Percentiles rank a stretch among this genome's conserved stretches.
These are phyloP conservation scores for Agrochola lota DNA, from an alignment of 2,888 invertebrate genomes.

Conservation along the genomic window DNA sequence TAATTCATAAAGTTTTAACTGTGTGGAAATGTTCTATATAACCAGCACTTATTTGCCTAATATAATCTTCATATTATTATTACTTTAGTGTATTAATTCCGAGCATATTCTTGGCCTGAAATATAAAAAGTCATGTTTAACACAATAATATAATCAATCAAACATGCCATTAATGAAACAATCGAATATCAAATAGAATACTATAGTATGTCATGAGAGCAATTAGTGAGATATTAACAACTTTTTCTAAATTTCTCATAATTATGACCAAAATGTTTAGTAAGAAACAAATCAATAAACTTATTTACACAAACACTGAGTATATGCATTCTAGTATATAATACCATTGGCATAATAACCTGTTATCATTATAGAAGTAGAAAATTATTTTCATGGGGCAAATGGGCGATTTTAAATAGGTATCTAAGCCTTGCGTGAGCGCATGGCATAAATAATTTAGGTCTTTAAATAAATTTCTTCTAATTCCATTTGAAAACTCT, in stretches of 20 bases:
- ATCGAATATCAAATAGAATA: slow-evolving; percentile 16
- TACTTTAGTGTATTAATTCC: slow-evolving; percentile 86
- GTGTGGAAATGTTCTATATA: slow-evolving; percentile 55
- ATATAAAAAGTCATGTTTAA: slow-evolving; percentile 63
- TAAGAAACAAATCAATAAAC: slow-evolving; percentile 54
- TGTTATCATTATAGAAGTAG: background rate
- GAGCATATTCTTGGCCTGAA: slow-evolving; percentile 87
- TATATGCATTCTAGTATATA: slow-evolving; percentile 21
- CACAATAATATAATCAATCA: slow-evolving; percentile 26
- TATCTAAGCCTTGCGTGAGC: background rate
- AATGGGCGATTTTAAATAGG: background rate
- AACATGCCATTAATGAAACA: slow-evolving; percentile 13
- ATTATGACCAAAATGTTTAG: slow-evolving; percentile 29
- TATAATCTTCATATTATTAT: slow-evolving; percentile 72
- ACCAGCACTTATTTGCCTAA: slow-evolving; percentile 58
- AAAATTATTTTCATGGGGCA: slow-evolving; percentile 1
- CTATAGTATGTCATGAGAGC: slow-evolving; percentile 15
- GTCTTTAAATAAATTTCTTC: too few relatives aligned
- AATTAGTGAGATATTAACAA: slow-evolving; percentile 6
- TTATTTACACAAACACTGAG: slow-evolving; percentile 51
- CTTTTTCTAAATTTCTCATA: slow-evolving; percentile 6
- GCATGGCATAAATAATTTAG: background rate
- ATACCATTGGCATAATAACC: background rate
- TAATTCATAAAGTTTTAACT: slow-evolving; percentile 48
- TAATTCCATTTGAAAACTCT: background rate